phyloP scores from a whole-genome alignment of 2,797 vertebrate species.

The Typhlichthys eigenmanni region DNA sequence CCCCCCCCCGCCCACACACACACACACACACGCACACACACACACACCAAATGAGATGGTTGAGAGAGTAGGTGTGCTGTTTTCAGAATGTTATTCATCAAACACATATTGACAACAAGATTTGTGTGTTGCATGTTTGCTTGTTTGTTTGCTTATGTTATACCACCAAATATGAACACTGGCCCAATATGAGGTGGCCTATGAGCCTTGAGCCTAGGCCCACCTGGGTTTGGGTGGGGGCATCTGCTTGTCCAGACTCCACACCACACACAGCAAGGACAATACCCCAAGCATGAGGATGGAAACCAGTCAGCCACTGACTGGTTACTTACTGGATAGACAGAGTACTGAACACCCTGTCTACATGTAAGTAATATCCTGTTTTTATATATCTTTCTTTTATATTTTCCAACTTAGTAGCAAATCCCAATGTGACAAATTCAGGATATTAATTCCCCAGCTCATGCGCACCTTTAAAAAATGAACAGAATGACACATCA shows the following conservation, averaged over 20 bases:
- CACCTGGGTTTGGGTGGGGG: constrained; percentile 20
- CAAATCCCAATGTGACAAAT: too few relatives aligned
- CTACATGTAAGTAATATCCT: too few relatives aligned
- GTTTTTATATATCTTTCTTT: too few relatives aligned
- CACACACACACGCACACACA: constrained; percentile 11
- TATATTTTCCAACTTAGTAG: too few relatives aligned
- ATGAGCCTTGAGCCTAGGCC: constrained; percentile 3
- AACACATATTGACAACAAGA: constrained; percentile 10
- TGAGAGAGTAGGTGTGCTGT: neutral
- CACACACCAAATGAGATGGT: neutral
- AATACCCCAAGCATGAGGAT: neutral
- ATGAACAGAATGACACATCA: too few relatives aligned
- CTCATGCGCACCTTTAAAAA: too few relatives aligned
- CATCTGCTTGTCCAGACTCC: constrained; percentile 38
- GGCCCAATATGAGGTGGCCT: constrained; percentile 2
- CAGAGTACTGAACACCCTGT: neutral
- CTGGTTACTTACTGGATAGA: neutral
- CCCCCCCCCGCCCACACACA: constrained; percentile 9
- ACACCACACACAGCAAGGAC: constrained; percentile 20
- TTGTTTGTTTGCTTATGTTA: constrained; percentile 1
- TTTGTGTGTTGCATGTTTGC: constrained; percentile 13
- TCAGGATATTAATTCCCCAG: too few relatives aligned
- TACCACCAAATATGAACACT: constrained; percentile 21
- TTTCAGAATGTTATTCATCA: neutral
- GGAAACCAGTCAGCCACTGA: neutral